A percentile compares a stretch with the other conserved stretches of the same genome.
phyloP scores from a whole-genome alignment of 2,797 vertebrate genomes.

The Mormyrus proboscirostris region DNA sequence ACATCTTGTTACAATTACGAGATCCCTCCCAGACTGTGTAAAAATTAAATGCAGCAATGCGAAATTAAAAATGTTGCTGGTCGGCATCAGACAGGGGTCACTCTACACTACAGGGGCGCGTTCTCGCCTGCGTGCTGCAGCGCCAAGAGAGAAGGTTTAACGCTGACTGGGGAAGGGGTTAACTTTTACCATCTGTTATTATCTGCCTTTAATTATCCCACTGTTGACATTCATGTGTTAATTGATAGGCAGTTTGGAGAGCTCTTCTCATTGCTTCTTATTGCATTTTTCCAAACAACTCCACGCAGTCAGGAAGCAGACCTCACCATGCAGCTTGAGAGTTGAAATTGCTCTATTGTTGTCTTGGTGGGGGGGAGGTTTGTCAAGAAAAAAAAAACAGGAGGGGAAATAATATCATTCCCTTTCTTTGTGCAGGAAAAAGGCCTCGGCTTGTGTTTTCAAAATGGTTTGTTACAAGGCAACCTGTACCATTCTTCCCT shows the following conservation, averaged over 20 bases:
- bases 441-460: background rate
- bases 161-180: slow-evolving; percentile 25
- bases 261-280: slow-evolving; percentile 24
- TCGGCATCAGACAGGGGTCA: background rate
- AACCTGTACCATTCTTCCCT: background rate
- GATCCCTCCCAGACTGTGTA: background rate
- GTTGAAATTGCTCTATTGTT: slow-evolving; percentile 45
- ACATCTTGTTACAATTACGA: background rate
- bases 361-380: slow-evolving; percentile 47
- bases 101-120: background rate
- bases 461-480: background rate
- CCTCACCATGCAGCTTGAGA: slow-evolving; percentile 11
- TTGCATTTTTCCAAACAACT: slow-evolving; percentile 25
- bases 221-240: slow-evolving; percentile 40
- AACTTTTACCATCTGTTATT: slow-evolving; percentile 44
- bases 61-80: background rate
- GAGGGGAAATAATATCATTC: slow-evolving; percentile 12
- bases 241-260: slow-evolving; percentile 34
- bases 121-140: background rate
- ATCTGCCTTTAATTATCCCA: slow-evolving; percentile 42
- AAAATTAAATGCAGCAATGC: background rate
- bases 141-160: background rate
- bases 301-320: slow-evolving; percentile 22
- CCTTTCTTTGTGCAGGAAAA: slow-evolving; percentile 5
- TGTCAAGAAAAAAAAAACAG: slow-evolving; percentile 42